Percentiles rank a stretch among this genome's conserved stretches.
phyloP scores from a whole-genome alignment of 2,797 vertebrate species.

The Catharus ustulatus region DNA sequence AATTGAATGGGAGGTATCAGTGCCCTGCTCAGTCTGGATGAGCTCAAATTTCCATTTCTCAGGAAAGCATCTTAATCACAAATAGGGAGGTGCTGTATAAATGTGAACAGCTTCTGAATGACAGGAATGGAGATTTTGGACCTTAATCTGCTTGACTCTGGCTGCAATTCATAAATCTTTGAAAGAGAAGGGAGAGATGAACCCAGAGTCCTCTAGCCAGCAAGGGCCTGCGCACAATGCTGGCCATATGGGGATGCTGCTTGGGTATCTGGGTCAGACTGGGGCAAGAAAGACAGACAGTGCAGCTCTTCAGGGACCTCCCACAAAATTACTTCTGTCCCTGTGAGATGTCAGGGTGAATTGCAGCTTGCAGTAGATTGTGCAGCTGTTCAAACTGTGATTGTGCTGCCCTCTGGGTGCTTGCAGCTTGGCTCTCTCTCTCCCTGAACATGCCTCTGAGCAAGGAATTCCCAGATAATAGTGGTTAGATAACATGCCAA shows the following conservation, averaged over 20 bases:
- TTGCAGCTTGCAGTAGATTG: neutral
- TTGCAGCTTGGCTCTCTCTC: slow-evolving; percentile 36
- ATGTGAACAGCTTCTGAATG: slow-evolving; percentile 36
- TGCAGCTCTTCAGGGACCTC: neutral
- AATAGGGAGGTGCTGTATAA: neutral
- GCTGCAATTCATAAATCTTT: neutral
- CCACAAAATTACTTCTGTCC: slow-evolving; percentile 34
- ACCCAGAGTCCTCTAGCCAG: neutral
- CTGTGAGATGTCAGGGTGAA: slow-evolving; percentile 46
- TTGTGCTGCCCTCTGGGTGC: slow-evolving; percentile 37
- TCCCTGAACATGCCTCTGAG: slow-evolving; percentile 36
- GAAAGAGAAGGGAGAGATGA: neutral
- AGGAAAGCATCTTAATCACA: neutral
- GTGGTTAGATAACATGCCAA: slow-evolving; percentile 47
- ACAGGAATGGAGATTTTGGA: slow-evolving; percentile 24
- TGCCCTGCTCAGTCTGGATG: neutral
- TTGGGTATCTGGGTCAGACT: neutral
- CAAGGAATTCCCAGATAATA: slow-evolving; percentile 61
- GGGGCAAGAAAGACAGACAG: neutral
- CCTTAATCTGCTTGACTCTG: neutral
- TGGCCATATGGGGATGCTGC: neutral
- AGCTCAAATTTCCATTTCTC: slow-evolving; percentile 12
- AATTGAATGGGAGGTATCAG: neutral
- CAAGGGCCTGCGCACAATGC: neutral
- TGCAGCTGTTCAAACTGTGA: slow-evolving; percentile 58